Evolutionary conservation across 2,113 vertebrate species (phyloP), one percentile per base, ranked within the genome.

Genomic region (Apteryx owenii): DNA sequence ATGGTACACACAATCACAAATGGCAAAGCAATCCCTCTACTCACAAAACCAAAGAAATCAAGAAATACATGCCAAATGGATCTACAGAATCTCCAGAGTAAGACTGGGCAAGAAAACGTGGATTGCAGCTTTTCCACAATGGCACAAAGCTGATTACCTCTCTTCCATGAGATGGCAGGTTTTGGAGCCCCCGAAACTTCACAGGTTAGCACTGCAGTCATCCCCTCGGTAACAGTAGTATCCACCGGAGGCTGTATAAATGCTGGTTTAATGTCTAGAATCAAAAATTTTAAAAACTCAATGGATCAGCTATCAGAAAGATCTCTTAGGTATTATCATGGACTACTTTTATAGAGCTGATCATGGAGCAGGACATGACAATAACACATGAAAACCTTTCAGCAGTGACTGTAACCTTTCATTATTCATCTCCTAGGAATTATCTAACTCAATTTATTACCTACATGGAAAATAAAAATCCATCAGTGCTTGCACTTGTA

Each of bases 161-260:
- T 99, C 94, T 97, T 99, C 99, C 99, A 99, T 5, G 98, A 98
- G 96, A 99, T 98, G 95, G 99, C 98, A 3, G 99, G 99, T 64
- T 98, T 99, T 38, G 99, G 99, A 46, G 99, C 99, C 33, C 99
- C 99, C 0, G 98, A 99, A 17, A 99, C 98, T 81, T 99, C 98
- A n/a, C 99, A 99, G 85, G 91, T 97, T 75, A 99, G 98, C 48
- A 98, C 60, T 5, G 99, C 99, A 0, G 95, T 97, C 90, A 98
- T 98, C 4, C 99, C 99, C 31, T 99, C 99, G 0, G 99, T 99
- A 54, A 99, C 99, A 0, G 98, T 99, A 95, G 98, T 98, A 85
- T 99, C 98, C 33, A 93, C 92, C 0, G 99, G 99, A 26, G 96
- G 97, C 61, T 77, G 94, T 18, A 95, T 96, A 89, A 99, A 99